phyloP scores from a whole-genome alignment of 2,888 invertebrate genomes.

The Leptura quadrifasciata region DNA sequence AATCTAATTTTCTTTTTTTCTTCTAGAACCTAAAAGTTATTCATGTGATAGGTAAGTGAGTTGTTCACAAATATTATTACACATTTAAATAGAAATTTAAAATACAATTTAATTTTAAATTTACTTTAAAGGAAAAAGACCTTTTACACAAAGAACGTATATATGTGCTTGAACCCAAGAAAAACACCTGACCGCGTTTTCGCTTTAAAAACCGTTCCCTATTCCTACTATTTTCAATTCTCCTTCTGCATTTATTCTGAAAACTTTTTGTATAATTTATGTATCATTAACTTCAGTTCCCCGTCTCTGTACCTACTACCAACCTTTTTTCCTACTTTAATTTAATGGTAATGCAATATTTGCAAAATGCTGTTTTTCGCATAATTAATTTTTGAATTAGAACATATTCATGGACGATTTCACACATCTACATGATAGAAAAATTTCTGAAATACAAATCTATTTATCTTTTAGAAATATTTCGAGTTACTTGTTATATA shows the following conservation, averaged over 20 bases:
- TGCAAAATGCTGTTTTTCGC: slow-evolving; percentile 40
- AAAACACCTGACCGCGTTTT: slow-evolving; percentile 46
- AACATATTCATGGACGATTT: slow-evolving; percentile 11
- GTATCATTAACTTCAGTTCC: slow-evolving; percentile 65
- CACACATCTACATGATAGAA: neutral
- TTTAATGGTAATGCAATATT: slow-evolving; percentile 52
- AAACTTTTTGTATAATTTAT: slow-evolving; percentile 68
- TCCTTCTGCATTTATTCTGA: slow-evolving; percentile 61
- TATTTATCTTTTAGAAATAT: too few relatives aligned
- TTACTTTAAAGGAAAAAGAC: slow-evolving; percentile 23
- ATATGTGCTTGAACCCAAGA: slow-evolving; percentile 26
- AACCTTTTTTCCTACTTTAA: slow-evolving; percentile 46
- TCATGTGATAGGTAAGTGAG: slow-evolving; percentile 29
- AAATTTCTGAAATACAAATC: neutral
- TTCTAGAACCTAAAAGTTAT: slow-evolving; percentile 13
- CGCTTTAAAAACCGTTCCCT: slow-evolving; percentile 59
- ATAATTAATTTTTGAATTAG: slow-evolving; percentile 53
- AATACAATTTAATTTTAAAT: slow-evolving; percentile 42
- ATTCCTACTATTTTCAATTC: slow-evolving; percentile 66
- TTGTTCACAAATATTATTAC: slow-evolving; percentile 40
- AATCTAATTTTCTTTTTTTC: slow-evolving; percentile 34
- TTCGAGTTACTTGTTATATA: too few relatives aligned
- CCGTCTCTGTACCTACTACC: slow-evolving; percentile 49
- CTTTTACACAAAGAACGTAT: slow-evolving; percentile 27
- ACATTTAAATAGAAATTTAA: slow-evolving; percentile 40